A percentile compares a stretch with the other conserved stretches of the same genome.
Conservation (phyloP, 2,113 vertebrate species). For the Gobius niger region DNA sequence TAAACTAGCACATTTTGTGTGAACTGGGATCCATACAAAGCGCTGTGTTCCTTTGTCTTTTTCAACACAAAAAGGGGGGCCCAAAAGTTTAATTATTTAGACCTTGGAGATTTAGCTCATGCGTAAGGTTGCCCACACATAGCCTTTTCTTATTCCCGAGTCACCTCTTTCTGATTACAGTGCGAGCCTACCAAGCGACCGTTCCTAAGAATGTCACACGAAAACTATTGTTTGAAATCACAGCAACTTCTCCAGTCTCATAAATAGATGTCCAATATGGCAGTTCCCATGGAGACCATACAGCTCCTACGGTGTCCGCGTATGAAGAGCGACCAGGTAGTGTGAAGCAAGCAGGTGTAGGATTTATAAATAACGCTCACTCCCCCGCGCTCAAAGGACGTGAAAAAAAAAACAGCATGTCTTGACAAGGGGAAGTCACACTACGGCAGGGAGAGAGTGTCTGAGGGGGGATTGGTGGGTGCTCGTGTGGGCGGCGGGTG, state of each 20-base stretch:
- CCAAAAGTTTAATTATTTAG: too few species aligned
- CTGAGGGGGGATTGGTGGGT: neutral
- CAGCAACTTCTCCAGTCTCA: neutral
- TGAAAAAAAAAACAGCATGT: constrained; percentile 16
- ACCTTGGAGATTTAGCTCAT: too few species aligned
- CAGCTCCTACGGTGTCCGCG: constrained; percentile 18
- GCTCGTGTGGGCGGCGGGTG: constrained; percentile 5
- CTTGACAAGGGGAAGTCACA: neutral
- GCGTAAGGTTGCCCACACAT: too few species aligned
- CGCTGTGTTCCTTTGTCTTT: too few species aligned
- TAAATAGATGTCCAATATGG: constrained; percentile 10
- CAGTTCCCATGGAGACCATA: constrained; percentile 51
- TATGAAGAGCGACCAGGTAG: constrained; percentile 15
- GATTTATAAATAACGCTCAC: constrained; percentile 33
- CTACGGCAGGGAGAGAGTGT: constrained; percentile 15
- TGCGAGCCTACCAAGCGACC: too few species aligned
- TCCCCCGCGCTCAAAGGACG: constrained; percentile 22
- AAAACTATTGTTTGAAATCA: constrained; percentile 11
- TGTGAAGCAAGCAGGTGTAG: constrained; percentile 25
- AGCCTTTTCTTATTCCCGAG: too few species aligned
- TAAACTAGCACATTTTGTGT: too few species aligned
- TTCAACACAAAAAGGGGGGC: too few species aligned
- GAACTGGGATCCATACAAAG: too few species aligned
- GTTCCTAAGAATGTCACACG: too few species aligned
- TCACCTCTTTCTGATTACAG: too few species aligned